Evolutionary conservation across 2,797 vertebrate species (phyloP).

Genomic region (Enteromius treurensis): DNA sequence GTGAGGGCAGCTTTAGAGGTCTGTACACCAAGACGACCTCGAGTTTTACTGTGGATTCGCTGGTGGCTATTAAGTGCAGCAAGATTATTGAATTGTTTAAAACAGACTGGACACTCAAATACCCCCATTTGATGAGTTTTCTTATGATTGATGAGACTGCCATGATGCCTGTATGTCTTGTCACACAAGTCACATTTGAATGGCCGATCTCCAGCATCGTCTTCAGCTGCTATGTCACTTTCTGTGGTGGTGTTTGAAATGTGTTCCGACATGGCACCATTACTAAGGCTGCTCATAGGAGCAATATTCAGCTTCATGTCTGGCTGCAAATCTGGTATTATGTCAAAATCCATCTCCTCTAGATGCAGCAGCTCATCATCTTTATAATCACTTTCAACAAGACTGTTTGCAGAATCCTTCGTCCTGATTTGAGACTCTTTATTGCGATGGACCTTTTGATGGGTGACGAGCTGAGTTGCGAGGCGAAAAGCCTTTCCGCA

Average conservation of each 20-base stretch:
- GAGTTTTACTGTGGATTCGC: constrained; percentile 79
- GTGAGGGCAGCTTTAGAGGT: constrained; percentile 49
- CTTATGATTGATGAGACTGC: constrained; percentile 82
- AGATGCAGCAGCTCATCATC: constrained; percentile 47
- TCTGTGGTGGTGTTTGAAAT: constrained; percentile 65
- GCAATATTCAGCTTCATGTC: constrained; percentile 54
- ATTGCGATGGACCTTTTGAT: constrained; percentile 74
- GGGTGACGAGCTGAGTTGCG: constrained; percentile 79
- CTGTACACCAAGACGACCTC: constrained; percentile 53
- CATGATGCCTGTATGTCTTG: constrained; percentile 80
- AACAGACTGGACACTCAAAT: constrained; percentile 81
- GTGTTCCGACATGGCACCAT: constrained; percentile 48
- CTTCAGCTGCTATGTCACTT: constrained; percentile 61
- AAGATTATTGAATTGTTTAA: constrained; percentile 84
- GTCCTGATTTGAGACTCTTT: constrained; percentile 61
- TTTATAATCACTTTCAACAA: constrained; percentile 44
- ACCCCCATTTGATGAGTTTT: constrained; percentile 80
- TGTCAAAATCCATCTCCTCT: constrained; percentile 55
- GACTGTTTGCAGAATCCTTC: constrained; percentile 59
- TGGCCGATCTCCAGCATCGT: constrained; percentile 70
- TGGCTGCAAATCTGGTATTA: constrained; percentile 53
- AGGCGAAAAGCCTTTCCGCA: constrained; percentile 83
- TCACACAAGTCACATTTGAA: constrained; percentile 79
- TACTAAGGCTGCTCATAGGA: constrained; percentile 51
- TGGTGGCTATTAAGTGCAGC: constrained; percentile 89